Percentiles rank a stretch among this genome's conserved stretches.
Conservation (phyloP, 2,797 vertebrate genomes). For the Onychomys leucogaster region DNA sequence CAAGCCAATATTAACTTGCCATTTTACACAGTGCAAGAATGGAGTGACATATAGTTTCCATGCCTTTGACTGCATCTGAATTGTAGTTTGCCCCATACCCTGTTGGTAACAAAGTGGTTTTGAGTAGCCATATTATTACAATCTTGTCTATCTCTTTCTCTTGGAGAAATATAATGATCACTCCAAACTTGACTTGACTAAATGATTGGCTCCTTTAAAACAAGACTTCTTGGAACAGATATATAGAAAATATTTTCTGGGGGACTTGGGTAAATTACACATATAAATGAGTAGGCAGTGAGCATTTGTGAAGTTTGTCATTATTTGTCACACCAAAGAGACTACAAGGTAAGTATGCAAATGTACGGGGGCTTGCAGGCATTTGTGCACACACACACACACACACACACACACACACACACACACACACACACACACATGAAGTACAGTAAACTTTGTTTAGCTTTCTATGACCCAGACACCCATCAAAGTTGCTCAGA, state of each 20-base stretch:
- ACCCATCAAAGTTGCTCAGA: slow-evolving; percentile 59
- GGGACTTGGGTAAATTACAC: not conserved
- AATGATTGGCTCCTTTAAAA: not conserved
- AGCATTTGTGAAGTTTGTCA: not conserved
- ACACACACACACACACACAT: not conserved
- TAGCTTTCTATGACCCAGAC: slow-evolving; percentile 64
- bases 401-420: not conserved
- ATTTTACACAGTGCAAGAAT: not conserved
- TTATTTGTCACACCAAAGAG: not conserved
- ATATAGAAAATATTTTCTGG: not conserved
- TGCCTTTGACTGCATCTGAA: not conserved
- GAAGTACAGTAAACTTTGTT: not conserved
- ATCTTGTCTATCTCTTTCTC: not conserved
- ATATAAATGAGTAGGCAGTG: not conserved
- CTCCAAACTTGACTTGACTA: not conserved
- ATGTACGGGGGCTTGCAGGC: not conserved
- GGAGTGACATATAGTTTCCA: not conserved
- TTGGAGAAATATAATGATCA: not conserved
- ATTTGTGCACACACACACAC: not conserved
- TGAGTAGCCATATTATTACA: not conserved
- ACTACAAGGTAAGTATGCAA: not conserved
- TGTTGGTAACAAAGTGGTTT: not conserved
- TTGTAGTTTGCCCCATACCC: not conserved
- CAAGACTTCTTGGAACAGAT: not conserved
- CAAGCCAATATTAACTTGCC: not conserved